Evolutionary conservation across 1,140 invertebrate genomes (phyloP).

Genomic region (Papilio aristodemus): DNA sequence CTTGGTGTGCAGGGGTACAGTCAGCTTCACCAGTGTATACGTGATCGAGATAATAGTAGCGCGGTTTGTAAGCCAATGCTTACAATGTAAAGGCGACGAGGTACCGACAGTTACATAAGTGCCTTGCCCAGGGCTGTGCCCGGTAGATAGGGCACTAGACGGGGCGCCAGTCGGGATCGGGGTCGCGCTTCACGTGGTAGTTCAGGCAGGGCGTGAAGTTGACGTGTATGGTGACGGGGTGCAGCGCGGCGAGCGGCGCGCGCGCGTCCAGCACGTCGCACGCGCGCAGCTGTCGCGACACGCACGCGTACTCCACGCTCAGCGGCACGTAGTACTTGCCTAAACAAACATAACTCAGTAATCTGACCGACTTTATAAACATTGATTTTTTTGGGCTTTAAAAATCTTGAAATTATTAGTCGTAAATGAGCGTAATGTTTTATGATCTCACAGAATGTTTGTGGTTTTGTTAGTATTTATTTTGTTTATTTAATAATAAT

Average conservation of each 20-base stretch:
- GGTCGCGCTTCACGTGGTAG: slow-evolving; percentile 66
- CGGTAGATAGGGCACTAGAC: slow-evolving; percentile 34
- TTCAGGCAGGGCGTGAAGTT: slow-evolving; percentile 84
- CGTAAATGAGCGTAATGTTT: no score
- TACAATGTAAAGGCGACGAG: no score
- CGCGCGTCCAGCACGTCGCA: slow-evolving; percentile 81
- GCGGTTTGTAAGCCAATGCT: no score
- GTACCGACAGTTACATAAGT: no score
- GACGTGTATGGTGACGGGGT: slow-evolving; percentile 95
- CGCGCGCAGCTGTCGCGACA: slow-evolving; percentile 86
- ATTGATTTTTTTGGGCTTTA: not conserved
- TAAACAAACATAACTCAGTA: slow-evolving; percentile 85
- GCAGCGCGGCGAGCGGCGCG: slow-evolving; percentile 84
- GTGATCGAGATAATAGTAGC: no score
- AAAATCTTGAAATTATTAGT: slow-evolving; percentile 9
- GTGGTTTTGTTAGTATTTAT: no score
- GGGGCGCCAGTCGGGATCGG: slow-evolving; percentile 58
- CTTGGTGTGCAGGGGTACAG: no score
- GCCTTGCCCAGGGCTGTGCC: no score
- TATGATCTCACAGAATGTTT: no score
- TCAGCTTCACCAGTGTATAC: no score
- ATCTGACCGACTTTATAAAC: no score
- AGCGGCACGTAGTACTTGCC: slow-evolving; percentile 96
- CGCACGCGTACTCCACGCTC: slow-evolving; percentile 89
- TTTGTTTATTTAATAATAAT: no score